Base-by-base conservation (phyloP, 2,113 vertebrate species). In the Zapornia atra region DNA sequence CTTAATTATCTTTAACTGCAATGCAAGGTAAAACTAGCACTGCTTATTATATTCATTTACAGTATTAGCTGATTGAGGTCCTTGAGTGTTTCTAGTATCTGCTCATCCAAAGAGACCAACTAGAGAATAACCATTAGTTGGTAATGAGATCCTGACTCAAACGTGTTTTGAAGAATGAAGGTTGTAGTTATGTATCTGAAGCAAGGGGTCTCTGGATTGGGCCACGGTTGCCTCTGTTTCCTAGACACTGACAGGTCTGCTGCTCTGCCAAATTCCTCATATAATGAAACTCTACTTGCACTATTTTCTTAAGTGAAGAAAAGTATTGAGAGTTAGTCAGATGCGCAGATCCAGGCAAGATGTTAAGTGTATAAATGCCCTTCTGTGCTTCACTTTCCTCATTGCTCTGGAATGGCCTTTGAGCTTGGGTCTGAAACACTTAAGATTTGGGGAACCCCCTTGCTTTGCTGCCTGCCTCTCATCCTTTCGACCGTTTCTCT, bases 1-100 rank as follows among this genome's bases (percentile, higher is more conserved):
- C 61, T 86, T 83, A 51, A 64, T 81, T 80, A 71, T 31, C 14
- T 86, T 92, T 93, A 70, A 18, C 31, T 44, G 28, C 40, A 82
- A 31, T 44, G 4, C 26, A 70, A 82, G 19, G 36, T 73, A 80
- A 90, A 89, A 77, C 71, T 78, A 86, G 33, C 51, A 81, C 78
- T 78, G 66, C 46, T 53, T 51, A 73, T 80, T 77, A 46, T 73
- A 78, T 95, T 83, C 12, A 51, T 81, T 83, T 94, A 38, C 9
- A 63, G 20, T 71, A 28, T 42, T 71, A 71, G 33, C 18, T 70
- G 36, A 29, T 17, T 76, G 53, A 93, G 56, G 60, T 68, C 65
- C 15, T 64, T 68, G 38, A 90, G 79, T 60, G 2, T 92, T 95
- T 80, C 34, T 34, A 40, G 28, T 61, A 54, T 64, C 33, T 92